These are phyloP conservation scores for Pempheris klunzingeri DNA, from an alignment of 2,797 vertebrate genomes.

Conservation along the genomic window DNA sequence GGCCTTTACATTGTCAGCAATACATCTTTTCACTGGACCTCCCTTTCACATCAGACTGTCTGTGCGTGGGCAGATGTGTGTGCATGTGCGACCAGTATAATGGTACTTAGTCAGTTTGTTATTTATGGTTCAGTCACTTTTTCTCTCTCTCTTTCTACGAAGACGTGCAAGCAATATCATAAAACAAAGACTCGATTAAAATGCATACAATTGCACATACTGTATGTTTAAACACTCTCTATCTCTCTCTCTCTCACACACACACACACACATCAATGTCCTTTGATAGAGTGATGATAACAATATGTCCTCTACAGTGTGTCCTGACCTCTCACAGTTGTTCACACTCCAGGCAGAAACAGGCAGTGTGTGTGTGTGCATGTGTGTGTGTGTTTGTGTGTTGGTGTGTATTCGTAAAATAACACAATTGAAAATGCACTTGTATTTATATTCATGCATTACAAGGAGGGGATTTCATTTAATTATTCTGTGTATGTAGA, in stretches of 20 bases:
- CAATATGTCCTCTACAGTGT: slow-evolving; percentile 17
- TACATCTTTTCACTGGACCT: slow-evolving; percentile 36
- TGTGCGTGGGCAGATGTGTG: background rate
- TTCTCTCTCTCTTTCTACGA: background rate
- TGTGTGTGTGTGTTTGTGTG: too few species aligned
- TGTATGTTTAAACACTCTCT: background rate
- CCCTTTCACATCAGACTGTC: slow-evolving; percentile 21
- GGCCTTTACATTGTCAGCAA: slow-evolving; percentile 73
- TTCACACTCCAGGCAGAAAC: slow-evolving; percentile 13
- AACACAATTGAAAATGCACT: background rate
- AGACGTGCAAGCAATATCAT: background rate
- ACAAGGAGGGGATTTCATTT: background rate
- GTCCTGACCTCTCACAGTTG: slow-evolving; percentile 23
- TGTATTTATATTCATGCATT: background rate
- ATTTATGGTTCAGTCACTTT: background rate
- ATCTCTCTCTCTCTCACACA: background rate
- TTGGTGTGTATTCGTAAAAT: too few species aligned
- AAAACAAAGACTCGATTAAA: background rate
- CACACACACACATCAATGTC: background rate
- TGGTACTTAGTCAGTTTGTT: slow-evolving; percentile 5
- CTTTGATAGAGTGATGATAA: background rate
- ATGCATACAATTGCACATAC: background rate
- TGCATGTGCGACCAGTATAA: background rate
- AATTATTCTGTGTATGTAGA: background rate
- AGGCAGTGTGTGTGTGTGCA: background rate